Conservation (phyloP, 2,888 invertebrate genomes). For the Andrena marginata region DNA sequence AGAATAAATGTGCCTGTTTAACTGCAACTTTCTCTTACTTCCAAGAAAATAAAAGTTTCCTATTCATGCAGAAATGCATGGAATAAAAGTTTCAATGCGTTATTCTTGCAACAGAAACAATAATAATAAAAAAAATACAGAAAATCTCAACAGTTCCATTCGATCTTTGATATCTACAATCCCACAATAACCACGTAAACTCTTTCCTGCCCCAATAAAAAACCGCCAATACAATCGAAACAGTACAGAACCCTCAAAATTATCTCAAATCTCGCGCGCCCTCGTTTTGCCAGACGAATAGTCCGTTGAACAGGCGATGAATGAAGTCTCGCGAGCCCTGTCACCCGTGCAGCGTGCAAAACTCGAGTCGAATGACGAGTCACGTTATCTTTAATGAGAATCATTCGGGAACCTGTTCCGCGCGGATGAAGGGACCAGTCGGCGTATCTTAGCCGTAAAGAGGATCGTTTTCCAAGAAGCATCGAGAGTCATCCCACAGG, state of each 20-base stretch:
- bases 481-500: background rate
- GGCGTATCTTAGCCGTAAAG: slow-evolving; percentile 23
- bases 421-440: slow-evolving; percentile 2
- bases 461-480: slow-evolving; percentile 34
- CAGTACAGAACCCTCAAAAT: background rate
- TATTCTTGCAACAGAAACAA: too few species aligned
- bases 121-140: too few species aligned
- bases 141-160: too few species aligned
- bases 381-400: slow-evolving; percentile 41
- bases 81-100: too few species aligned
- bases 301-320: background rate
- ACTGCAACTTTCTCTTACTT: too few species aligned
- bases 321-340: background rate
- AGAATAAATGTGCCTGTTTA: too few species aligned
- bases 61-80: too few species aligned
- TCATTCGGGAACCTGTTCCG: slow-evolving; percentile 48
- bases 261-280: background rate
- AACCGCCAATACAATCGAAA: background rate
- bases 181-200: too few species aligned
- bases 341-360: background rate
- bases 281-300: background rate
- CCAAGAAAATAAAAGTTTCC: too few species aligned
- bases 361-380: background rate
- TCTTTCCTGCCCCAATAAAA: too few species aligned
- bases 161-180: too few species aligned